Base-by-base conservation (phyloP, 2,113 vertebrate genomes). In the Nymphicus hollandicus region DNA sequence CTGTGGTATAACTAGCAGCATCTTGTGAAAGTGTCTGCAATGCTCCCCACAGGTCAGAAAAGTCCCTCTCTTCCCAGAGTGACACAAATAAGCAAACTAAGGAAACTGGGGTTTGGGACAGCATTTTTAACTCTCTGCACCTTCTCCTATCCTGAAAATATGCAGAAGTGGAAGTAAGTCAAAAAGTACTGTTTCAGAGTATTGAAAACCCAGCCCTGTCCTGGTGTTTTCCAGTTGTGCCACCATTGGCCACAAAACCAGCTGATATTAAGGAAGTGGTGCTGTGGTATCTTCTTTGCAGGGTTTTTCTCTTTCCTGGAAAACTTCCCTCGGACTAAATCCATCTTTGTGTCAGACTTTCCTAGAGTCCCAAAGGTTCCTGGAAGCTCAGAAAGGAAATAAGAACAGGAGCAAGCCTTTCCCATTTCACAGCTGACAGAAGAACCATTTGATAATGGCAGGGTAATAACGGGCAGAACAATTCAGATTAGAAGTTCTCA, bases 221-320 rank as follows among this genome's bases (percentile, higher is more conserved):
- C 37, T 61, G 88, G 90, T 92, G 68, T 23, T 93, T 77, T 81
- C 86, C 77, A 79, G 35, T 61, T 92, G 47, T 86, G 79, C 72
- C 73, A 93, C 35, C 61, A 43, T 14, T 23, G n/a, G 52, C 52
- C 69, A 29, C 65, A 61, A 52, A 95, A 31, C 6, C 69, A 86
- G 81, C 43, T 70, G 76, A 50, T 81, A 3, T 44, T 53, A 16
- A 87, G 81, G 77, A 95, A 93, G 29, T 86, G 81, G 89, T 94
- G 47, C 68, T 77, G 35, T 19, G 22, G 4, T 18, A 2, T 68
- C 47, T 84, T 19, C 50, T 78, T 50, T 0, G 0, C 33, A 29
- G 46, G 41, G 70, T 9, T 86, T 89, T 92, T 88, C 49, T 43
- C 17, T 76, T 56, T 24, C n/a, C 44, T 69, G 56, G 73, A 91